phyloP scores from a whole-genome alignment of 1,140 invertebrate species.

The Camponotus floridanus region DNA sequence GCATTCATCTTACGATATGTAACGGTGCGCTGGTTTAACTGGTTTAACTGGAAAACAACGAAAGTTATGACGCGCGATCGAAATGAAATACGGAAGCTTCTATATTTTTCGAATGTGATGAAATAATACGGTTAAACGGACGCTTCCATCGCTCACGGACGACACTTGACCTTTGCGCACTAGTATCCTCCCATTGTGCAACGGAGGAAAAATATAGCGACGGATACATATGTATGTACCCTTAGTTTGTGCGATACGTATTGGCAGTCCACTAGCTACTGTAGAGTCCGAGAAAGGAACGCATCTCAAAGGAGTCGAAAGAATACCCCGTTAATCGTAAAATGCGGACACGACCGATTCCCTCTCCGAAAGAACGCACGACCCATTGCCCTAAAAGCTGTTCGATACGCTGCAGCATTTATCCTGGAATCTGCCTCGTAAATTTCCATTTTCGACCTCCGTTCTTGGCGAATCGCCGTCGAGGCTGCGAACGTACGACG shows the following conservation, averaged over 20 bases:
- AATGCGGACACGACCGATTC: slow-evolving; percentile 69
- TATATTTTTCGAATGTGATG: slow-evolving; percentile 42
- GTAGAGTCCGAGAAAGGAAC: slow-evolving; percentile 8
- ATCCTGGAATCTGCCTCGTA: slow-evolving; percentile 77
- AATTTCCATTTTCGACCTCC: slow-evolving; percentile 80
- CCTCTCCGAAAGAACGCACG: slow-evolving; percentile 73
- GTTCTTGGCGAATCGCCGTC: slow-evolving; percentile 79
- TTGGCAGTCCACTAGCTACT: neutral
- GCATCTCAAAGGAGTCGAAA: slow-evolving; percentile 43
- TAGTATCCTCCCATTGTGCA: slow-evolving; percentile 18
- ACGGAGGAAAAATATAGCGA: slow-evolving; percentile 5
- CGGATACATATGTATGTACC: slow-evolving; percentile 22
- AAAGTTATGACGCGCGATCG: slow-evolving; percentile 53
- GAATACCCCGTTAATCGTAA: slow-evolving; percentile 71
- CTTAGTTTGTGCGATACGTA: slow-evolving; percentile 34
- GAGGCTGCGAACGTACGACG: slow-evolving; percentile 69
- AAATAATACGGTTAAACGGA: slow-evolving; percentile 49
- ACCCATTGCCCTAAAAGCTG: slow-evolving; percentile 82
- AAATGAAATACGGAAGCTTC: slow-evolving; percentile 58
- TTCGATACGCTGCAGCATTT: slow-evolving; percentile 74
- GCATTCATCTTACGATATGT: slow-evolving; percentile 40
- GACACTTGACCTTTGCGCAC: slow-evolving; percentile 39
- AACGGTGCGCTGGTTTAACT: slow-evolving; percentile 32
- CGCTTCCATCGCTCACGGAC: slow-evolving; percentile 39
- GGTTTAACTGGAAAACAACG: slow-evolving; percentile 55